Conservation (phyloP, 2,888 invertebrate species). For the Trichogramma evanescens region DNA sequence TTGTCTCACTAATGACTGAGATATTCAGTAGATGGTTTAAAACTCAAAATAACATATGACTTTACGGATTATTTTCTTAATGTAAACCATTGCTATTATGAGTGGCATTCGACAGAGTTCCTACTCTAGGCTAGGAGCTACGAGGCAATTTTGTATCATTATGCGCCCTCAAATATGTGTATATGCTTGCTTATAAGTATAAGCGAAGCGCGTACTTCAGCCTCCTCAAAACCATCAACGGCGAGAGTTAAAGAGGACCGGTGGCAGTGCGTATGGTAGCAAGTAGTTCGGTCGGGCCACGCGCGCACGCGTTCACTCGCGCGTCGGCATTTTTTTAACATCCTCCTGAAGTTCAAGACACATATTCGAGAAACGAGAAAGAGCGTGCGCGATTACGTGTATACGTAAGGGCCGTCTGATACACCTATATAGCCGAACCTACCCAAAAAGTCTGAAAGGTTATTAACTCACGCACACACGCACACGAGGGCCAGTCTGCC, state of each 20-base stretch:
- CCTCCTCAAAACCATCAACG: constrained; percentile 8
- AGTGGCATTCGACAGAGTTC: too few species aligned
- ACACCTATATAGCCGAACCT: neutral
- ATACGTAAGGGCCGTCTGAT: neutral
- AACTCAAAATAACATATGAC: too few species aligned
- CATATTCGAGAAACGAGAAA: constrained; percentile 3
- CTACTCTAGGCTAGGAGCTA: constrained; percentile 30
- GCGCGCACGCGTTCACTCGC: neutral
- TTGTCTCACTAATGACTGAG: too few species aligned
- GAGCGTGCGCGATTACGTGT: constrained; percentile 10
- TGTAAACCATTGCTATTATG: too few species aligned
- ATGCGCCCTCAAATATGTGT: constrained; percentile 32
- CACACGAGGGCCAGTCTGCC: neutral
- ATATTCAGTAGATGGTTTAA: too few species aligned
- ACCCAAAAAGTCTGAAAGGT: constrained; percentile 1
- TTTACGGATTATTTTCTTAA: too few species aligned
- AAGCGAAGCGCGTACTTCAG: constrained; percentile 3
- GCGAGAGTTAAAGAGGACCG: constrained; percentile 16
- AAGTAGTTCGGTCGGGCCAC: too few species aligned
- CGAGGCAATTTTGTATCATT: constrained; percentile 43
- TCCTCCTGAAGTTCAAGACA: neutral
- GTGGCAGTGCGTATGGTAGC: neutral
- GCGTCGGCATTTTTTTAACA: constrained; percentile 13
- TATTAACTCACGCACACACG: constrained; percentile 11
- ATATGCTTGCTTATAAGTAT: constrained; percentile 34